Percentiles rank a stretch among this genome's conserved stretches.
These are phyloP conservation scores for Apodemus sylvaticus DNA, from an alignment of 2,113 vertebrate genomes.

Conservation along the genomic window DNA sequence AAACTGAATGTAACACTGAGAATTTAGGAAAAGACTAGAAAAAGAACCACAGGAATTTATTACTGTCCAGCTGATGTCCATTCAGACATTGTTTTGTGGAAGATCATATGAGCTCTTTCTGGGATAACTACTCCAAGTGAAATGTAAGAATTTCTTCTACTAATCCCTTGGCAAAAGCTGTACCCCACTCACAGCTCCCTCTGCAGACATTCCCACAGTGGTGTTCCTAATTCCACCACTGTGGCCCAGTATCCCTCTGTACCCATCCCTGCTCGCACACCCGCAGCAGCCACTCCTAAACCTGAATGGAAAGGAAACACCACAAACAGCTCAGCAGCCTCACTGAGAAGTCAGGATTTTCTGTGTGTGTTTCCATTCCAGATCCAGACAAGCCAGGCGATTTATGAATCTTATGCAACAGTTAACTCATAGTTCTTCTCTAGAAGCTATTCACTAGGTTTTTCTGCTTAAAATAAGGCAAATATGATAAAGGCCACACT, in stretches of 20 bases:
- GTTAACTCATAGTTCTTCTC: neutral
- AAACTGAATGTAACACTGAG: neutral
- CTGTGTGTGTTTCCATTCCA: neutral
- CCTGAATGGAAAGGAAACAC: neutral
- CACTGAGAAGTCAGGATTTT: neutral
- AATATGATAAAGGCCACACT: neutral
- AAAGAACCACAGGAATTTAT: neutral
- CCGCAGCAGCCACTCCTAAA: neutral
- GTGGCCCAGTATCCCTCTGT: neutral
- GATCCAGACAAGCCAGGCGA: neutral
- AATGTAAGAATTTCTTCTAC: neutral
- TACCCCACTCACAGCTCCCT: accelerated
- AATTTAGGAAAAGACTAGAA: constrained; percentile 38
- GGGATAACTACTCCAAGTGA: neutral
- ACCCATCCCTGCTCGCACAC: accelerated
- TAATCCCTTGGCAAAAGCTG: neutral
- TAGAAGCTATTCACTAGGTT: neutral
- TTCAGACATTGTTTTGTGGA: neutral
- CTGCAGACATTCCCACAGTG: neutral
- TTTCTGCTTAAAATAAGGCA: neutral
- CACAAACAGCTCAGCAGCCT: neutral
- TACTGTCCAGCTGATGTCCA: neutral
- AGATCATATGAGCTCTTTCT: neutral
- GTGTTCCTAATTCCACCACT: neutral
- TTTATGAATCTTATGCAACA: neutral